Percentiles rank a stretch among this genome's conserved stretches.
These are phyloP conservation scores for Cassiopea xamachana DNA, from an alignment of 30 jellyfish, hydroid and myxozoan genomes.

Conservation along the genomic window DNA sequence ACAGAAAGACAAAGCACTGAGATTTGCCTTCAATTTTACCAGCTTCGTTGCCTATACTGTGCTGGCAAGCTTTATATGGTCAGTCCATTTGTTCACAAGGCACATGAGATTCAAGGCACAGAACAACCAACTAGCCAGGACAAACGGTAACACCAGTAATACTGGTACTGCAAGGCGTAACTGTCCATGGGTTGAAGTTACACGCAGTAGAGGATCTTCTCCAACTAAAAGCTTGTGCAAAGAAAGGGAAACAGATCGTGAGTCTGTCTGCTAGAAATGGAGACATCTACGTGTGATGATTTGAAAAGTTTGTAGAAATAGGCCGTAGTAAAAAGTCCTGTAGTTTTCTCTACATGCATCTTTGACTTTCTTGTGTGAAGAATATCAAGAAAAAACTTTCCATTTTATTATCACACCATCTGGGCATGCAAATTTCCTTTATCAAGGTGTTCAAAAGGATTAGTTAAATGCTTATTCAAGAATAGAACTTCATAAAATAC, in stretches of 20 bases:
- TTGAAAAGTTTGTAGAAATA: too few relatives aligned
- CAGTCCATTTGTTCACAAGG: conserved; percentile 97
- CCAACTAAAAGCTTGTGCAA: conserved; percentile 91
- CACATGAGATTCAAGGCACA: conserved; percentile 99
- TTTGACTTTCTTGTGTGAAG: too few relatives aligned
- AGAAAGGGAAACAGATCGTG: conserved; percentile 96
- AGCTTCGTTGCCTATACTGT: conserved; percentile 85
- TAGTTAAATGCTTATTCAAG: too few relatives aligned
- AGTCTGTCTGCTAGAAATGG: conserved; percentile 84
- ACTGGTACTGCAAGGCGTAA: conserved; percentile 54
- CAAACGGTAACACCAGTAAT: conserved; percentile 74
- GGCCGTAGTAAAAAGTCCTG: too few relatives aligned
- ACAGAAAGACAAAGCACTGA: conserved; percentile 75
- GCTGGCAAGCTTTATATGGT: conserved; percentile 89
- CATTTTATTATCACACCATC: too few relatives aligned
- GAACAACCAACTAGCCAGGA: conserved; percentile 85
- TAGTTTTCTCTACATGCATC: too few relatives aligned
- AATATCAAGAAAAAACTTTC: too few relatives aligned
- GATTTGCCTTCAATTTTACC: conserved; percentile 77
- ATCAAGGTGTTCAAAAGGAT: too few relatives aligned
- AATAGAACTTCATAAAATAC: too few relatives aligned
- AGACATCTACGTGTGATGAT: too few relatives aligned
- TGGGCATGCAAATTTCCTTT: too few relatives aligned
- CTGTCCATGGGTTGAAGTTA: conserved; percentile 97
- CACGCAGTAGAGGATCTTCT: conserved; percentile 92